Evolutionary conservation across 2,113 vertebrate species (phyloP).

Genomic region (Ardeotis arabs): DNA sequence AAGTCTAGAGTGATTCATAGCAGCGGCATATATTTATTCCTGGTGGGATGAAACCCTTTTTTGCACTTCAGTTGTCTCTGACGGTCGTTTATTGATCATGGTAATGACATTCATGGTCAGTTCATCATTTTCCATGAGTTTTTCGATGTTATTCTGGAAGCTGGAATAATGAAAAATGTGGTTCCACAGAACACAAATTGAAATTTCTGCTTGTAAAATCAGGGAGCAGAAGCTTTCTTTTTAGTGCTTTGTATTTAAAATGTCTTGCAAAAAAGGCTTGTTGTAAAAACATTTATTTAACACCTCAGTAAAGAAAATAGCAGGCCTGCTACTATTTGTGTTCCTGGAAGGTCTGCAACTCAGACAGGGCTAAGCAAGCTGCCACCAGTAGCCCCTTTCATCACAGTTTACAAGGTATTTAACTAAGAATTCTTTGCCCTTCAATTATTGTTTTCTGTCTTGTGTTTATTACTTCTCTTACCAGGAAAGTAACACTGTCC

Average conservation of each 20-base stretch:
- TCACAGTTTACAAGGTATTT: neutral
- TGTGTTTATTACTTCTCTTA: neutral
- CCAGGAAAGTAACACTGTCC: neutral
- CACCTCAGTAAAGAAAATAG: neutral
- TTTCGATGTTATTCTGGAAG: neutral
- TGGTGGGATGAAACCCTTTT: neutral
- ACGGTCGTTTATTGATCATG: neutral
- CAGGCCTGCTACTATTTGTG: neutral
- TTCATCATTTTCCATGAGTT: neutral
- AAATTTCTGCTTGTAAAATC: neutral
- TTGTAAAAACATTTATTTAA: conserved; percentile 6
- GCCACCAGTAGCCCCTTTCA: neutral
- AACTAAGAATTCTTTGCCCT: neutral
- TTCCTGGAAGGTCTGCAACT: neutral
- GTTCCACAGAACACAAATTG: neutral
- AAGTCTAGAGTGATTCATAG: conserved; percentile 8
- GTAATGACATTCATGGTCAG: neutral
- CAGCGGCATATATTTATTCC: neutral
- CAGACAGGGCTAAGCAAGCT: neutral
- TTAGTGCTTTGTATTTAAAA: neutral
- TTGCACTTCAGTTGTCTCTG: neutral
- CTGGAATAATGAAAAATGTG: neutral
- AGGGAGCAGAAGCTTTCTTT: neutral
- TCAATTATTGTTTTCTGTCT: neutral
- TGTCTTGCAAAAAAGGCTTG: neutral